phyloP scores from a whole-genome alignment of 2,113 vertebrate species.

The Rutilus rutilus region DNA sequence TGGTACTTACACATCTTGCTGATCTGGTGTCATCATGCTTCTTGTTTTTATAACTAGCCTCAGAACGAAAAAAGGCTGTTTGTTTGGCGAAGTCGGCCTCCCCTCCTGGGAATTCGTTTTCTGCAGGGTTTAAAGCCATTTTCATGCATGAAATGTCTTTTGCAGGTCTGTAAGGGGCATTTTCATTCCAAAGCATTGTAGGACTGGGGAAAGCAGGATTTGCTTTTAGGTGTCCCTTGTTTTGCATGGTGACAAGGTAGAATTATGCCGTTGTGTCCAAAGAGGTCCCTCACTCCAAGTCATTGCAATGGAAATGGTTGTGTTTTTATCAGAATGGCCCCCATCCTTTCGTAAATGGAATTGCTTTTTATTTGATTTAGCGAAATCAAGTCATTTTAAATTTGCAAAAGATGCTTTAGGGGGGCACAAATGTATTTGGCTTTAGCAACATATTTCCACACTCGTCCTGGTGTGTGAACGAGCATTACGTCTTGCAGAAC shows the following conservation, averaged over 20 bases:
- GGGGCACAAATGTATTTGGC: slow-evolving; percentile 70
- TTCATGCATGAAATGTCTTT: slow-evolving; percentile 64
- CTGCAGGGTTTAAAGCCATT: slow-evolving; percentile 71
- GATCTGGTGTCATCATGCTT: slow-evolving; percentile 72
- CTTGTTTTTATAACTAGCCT: slow-evolving; percentile 72
- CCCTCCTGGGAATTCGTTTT: slow-evolving; percentile 69
- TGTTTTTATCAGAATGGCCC: slow-evolving; percentile 61
- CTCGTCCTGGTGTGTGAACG: slow-evolving; percentile 67
- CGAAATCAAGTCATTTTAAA: slow-evolving; percentile 72
- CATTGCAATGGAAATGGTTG: slow-evolving; percentile 70
- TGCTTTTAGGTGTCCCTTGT: slow-evolving; percentile 73
- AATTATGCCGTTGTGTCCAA: slow-evolving; percentile 68
- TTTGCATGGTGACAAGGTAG: slow-evolving; percentile 61
- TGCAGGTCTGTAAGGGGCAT: slow-evolving; percentile 72
- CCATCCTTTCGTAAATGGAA: slow-evolving; percentile 60
- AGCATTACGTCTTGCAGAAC: slow-evolving; percentile 70
- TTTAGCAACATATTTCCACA: slow-evolving; percentile 65
- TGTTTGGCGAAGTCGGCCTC: slow-evolving; percentile 66
- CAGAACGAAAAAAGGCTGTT: slow-evolving; percentile 76
- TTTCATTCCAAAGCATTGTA: slow-evolving; percentile 82
- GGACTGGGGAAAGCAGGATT: slow-evolving; percentile 69
- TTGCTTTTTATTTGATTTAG: slow-evolving; percentile 49
- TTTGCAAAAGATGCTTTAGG: slow-evolving; percentile 67
- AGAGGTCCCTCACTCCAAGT: slow-evolving; percentile 71
- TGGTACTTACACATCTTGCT: slow-evolving; percentile 75